phyloP scores from a whole-genome alignment of 2,113 vertebrate genomes.

The Sminthopsis crassicaudata region DNA sequence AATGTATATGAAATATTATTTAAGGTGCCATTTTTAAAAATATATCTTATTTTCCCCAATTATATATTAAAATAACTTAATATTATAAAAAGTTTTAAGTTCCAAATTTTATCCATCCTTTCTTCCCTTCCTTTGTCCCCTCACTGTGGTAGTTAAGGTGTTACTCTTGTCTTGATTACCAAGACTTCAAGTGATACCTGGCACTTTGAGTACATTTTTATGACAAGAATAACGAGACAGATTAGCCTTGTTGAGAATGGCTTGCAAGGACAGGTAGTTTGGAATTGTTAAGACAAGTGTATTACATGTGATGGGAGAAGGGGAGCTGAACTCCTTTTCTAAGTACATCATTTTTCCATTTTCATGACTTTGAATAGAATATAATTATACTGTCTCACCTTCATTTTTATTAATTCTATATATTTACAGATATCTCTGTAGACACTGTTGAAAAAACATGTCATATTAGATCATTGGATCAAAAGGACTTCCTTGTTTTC shows the following conservation, averaged over 20 bases:
- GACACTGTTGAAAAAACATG: not conserved
- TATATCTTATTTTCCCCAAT: too few species aligned
- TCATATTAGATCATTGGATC: too few species aligned
- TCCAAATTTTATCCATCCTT: not conserved
- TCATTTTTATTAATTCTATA: not conserved
- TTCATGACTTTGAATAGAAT: slow-evolving; percentile 6
- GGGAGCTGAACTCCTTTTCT: not conserved
- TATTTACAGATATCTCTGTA: slow-evolving; percentile 26
- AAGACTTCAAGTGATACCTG: not conserved
- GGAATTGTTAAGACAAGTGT: not conserved
- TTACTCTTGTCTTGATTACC: not conserved
- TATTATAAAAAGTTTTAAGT: not conserved
- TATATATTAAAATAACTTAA: not conserved
- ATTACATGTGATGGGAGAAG: not conserved
- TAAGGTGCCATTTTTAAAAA: not conserved
- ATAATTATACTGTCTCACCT: not conserved
- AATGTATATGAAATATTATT: not conserved
- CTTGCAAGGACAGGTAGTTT: not conserved
- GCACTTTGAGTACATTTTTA: not conserved
- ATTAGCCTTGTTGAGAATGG: slow-evolving; percentile 8
- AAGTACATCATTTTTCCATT: not conserved
- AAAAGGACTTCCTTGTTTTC: not conserved
- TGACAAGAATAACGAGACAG: not conserved
- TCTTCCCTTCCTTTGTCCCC: too few species aligned
- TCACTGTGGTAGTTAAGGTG: not conserved